Evolutionary conservation across 2,113 vertebrate species (phyloP).

Genomic region (Psilopsiagon aymara): DNA sequence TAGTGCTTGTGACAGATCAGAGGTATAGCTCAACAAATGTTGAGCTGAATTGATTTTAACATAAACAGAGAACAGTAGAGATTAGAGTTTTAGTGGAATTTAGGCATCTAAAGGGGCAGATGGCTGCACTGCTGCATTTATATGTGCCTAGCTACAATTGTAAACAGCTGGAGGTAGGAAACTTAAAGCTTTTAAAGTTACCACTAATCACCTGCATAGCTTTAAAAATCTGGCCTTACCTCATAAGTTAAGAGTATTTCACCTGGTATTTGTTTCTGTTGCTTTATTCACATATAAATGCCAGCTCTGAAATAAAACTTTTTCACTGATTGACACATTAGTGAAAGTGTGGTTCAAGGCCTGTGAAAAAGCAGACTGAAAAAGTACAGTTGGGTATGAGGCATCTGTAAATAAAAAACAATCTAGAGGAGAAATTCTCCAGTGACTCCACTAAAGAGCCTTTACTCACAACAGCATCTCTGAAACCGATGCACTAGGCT

Average conservation of each 20-base stretch:
- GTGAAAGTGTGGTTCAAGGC: not conserved
- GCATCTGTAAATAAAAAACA: not conserved
- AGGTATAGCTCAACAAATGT: conserved; percentile 43
- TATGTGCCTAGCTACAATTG: not conserved
- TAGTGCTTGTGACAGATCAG: conserved; percentile 21
- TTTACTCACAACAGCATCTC: not conserved
- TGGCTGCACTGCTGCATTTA: not conserved
- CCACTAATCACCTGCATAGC: not conserved
- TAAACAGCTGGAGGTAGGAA: conserved; percentile 18
- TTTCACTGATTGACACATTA: not conserved
- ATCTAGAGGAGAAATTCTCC: not conserved
- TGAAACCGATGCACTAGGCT: accelerated
- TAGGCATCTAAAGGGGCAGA: not conserved
- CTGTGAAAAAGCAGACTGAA: not conserved
- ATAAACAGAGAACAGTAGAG: conserved; percentile 44
- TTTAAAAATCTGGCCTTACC: not conserved
- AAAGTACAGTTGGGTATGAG: accelerated
- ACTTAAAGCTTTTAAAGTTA: not conserved
- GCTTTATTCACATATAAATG: not conserved
- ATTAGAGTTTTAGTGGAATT: conserved; percentile 38
- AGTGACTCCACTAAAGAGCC: accelerated
- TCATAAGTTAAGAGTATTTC: not conserved
- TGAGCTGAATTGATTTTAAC: conserved; percentile 53
- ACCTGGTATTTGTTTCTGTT: not conserved
- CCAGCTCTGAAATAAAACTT: not conserved